Conservation (phyloP, 1,140 invertebrate species). For the Anthonomus grandis region DNA sequence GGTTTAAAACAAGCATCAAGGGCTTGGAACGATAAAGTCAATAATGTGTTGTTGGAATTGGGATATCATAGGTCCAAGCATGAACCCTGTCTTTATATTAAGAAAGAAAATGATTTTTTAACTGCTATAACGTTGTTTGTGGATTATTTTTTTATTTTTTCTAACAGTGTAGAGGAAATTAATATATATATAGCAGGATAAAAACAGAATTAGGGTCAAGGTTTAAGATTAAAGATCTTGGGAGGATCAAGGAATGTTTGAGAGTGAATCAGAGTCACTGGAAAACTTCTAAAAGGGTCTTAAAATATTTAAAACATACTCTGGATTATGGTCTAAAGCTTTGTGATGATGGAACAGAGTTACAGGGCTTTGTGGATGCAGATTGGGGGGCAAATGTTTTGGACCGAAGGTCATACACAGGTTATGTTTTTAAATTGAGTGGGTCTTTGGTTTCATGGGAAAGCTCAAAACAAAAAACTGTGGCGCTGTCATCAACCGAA, state of each 20-base stretch:
- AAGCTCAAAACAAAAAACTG: slow-evolving; percentile 37
- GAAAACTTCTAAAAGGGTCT: slow-evolving; percentile 45
- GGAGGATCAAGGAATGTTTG: slow-evolving; percentile 35
- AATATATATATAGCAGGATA: no score
- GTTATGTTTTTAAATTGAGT: slow-evolving; percentile 36
- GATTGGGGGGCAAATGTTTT: slow-evolving; percentile 24
- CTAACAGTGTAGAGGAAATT: slow-evolving; percentile 20
- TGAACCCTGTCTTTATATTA: slow-evolving; percentile 44
- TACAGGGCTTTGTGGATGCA: slow-evolving; percentile 37
- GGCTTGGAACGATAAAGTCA: slow-evolving; percentile 37
- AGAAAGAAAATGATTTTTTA: slow-evolving; percentile 18
- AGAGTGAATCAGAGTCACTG: slow-evolving; percentile 42
- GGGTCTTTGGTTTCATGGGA: slow-evolving; percentile 38
- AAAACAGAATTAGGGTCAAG: slow-evolving; percentile 22
- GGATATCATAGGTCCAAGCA: slow-evolving; percentile 38
- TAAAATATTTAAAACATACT: slow-evolving; percentile 50
- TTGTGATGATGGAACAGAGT: slow-evolving; percentile 14
- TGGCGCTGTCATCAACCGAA: slow-evolving; percentile 44
- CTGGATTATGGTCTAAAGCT: slow-evolving; percentile 9
- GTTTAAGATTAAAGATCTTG: slow-evolving; percentile 40
- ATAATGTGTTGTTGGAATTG: slow-evolving; percentile 31
- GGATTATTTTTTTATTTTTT: slow-evolving; percentile 20
- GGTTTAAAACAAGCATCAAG: no score
- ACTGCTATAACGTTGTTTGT: slow-evolving; percentile 34
- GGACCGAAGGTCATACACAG: slow-evolving; percentile 39